A percentile compares a stretch with the other conserved stretches of the same genome.
Conservation (phyloP, 1,140 invertebrate species). For the Mercenaria mercenaria region DNA sequence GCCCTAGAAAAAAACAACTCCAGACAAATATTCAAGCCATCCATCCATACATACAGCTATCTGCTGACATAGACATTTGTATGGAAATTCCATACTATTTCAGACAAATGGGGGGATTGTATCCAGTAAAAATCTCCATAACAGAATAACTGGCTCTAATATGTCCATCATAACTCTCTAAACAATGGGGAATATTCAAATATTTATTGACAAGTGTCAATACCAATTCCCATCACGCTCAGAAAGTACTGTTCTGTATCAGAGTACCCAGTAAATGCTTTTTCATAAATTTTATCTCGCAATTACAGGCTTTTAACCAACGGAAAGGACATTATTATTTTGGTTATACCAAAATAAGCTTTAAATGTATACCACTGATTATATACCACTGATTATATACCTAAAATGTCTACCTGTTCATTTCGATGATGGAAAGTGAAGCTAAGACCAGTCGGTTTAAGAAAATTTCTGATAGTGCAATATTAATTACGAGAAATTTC, state of each 20-base stretch:
- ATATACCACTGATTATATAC: too few relatives aligned
- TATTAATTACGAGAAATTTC: too few relatives aligned
- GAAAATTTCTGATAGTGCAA: too few relatives aligned
- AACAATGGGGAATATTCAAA: background rate
- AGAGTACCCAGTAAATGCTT: background rate
- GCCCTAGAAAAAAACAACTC: background rate
- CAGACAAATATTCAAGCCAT: background rate
- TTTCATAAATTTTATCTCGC: background rate
- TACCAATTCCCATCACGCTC: constrained; percentile 12
- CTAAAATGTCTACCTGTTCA: too few relatives aligned
- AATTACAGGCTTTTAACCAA: background rate
- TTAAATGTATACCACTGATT: too few relatives aligned
- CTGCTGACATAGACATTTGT: background rate
- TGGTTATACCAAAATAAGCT: too few relatives aligned
- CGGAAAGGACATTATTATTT: too few relatives aligned
- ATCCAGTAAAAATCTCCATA: background rate
- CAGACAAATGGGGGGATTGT: background rate
- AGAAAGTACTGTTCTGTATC: background rate
- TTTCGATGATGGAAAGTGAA: too few relatives aligned
- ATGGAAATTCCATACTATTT: background rate
- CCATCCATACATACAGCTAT: background rate
- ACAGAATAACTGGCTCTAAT: background rate
- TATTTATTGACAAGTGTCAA: background rate
- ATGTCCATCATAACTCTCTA: background rate
- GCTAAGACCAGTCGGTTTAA: too few relatives aligned